Evolutionary conservation across 2,888 invertebrate genomes (phyloP).

Genomic region (Lithophane socia): DNA sequence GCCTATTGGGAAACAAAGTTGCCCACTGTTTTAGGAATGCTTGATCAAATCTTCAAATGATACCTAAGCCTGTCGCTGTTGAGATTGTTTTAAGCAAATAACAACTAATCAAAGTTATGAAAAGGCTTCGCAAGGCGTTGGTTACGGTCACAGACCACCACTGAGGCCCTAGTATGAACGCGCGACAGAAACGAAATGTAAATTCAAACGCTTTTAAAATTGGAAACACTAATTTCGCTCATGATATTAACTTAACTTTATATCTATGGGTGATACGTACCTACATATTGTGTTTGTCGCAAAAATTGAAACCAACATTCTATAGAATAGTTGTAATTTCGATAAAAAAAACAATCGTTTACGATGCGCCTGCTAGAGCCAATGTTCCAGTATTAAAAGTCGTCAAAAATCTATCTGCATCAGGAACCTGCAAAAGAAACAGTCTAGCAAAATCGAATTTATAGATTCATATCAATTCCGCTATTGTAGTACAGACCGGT

Average conservation of each 20-base stretch:
- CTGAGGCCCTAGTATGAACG: not conserved
- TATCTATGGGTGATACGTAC: too few relatives aligned
- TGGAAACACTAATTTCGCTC: too few relatives aligned
- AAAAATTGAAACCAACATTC: too few relatives aligned
- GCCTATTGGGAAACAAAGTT: not conserved
- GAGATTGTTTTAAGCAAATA: not conserved
- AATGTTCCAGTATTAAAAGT: not conserved
- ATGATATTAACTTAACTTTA: too few relatives aligned
- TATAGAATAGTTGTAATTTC: too few relatives aligned
- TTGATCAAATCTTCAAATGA: not conserved
- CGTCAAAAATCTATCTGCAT: not conserved
- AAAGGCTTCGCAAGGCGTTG: not conserved
- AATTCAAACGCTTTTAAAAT: too few relatives aligned
- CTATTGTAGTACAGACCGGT: not conserved
- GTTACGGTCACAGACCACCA: not conserved
- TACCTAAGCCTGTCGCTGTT: not conserved
- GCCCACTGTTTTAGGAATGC: not conserved
- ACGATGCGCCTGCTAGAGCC: too few relatives aligned
- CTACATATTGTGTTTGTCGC: too few relatives aligned
- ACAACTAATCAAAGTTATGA: too few relatives aligned
- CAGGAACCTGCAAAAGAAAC: not conserved
- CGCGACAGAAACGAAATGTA: too few relatives aligned
- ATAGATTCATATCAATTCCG: not conserved
- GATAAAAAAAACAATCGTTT: too few relatives aligned
- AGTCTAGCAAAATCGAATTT: too few relatives aligned